Evolutionary conservation across 2,888 invertebrate genomes (phyloP).

Genomic region (Eilema griseolum): DNA sequence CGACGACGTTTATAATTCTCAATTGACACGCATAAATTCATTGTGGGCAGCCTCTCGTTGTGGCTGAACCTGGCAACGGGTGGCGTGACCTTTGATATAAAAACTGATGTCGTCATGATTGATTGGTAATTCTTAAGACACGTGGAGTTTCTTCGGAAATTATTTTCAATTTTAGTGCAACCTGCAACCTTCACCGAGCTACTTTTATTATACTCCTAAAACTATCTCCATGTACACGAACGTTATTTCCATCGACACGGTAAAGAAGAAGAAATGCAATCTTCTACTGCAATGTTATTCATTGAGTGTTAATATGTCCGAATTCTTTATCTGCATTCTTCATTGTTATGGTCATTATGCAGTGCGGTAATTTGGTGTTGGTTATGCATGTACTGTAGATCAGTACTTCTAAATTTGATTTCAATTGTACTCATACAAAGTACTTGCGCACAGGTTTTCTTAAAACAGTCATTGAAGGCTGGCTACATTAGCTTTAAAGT

Average conservation of each 20-base stretch:
- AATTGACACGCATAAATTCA: slow-evolving; percentile 82
- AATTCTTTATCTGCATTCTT: background rate
- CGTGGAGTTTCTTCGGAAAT: background rate
- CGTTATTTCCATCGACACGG: no score
- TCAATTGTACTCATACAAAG: background rate
- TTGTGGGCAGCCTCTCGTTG: slow-evolving; percentile 71
- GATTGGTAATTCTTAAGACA: slow-evolving; percentile 32
- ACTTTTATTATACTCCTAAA: no score
- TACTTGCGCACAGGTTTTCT: background rate
- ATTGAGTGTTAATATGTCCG: background rate
- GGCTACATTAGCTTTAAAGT: background rate
- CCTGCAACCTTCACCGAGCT: no score
- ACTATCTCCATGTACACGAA: no score
- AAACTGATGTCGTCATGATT: slow-evolving; percentile 63
- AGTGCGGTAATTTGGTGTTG: background rate
- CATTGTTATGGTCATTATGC: background rate
- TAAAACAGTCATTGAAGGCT: background rate
- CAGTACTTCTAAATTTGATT: background rate
- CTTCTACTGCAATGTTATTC: no score
- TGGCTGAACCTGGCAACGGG: slow-evolving; percentile 50
- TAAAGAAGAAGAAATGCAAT: no score
- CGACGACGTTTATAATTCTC: slow-evolving; percentile 83
- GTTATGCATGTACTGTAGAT: background rate
- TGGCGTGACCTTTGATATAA: slow-evolving; percentile 64
- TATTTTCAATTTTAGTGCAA: background rate